Evolutionary conservation across 2,113 vertebrate genomes (phyloP), one percentile per base, ranked within the genome.

Genomic region (Noctilio leporinus): DNA sequence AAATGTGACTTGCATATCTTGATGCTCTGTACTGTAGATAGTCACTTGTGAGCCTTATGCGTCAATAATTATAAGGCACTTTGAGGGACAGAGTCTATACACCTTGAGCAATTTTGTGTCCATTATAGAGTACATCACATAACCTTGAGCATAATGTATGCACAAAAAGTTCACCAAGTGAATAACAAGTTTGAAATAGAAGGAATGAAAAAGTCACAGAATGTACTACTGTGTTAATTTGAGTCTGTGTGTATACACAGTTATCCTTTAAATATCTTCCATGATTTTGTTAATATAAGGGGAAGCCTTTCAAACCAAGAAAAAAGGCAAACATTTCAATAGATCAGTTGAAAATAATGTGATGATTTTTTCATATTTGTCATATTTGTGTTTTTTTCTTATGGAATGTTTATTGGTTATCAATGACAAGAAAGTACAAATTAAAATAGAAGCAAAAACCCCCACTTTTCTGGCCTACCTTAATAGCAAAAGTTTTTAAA

Each of bases 291-390:
- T 77, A 89, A 76, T 77, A 96, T 49, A 94, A 91, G 89, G 43
- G 53, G 91, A 93, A 96, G 19, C 7, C n/a, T 86, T 94, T 53
- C 35, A 70, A 96, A 90, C 67, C 55, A 72, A 83, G 28, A 89
- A 88, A 59, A 59, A 86, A 70, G 53, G 76, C 30, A 51, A 82
- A 84, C 15, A 80, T 17, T 78, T 19, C 33, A 94, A 73, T 28
- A 94, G 33, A 24, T 94, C n/a, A 90, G 70, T 85, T 94, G 51
- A 70, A 53, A 86, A 64, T 84, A 7, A 91, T 69, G 43, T 33
- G 67, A 88, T 77, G 14, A n/a, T 35, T 33, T 86, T 55, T 69
- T 20, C 43, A 45, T 84, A 33, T 73, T 89, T 81, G 38, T 88
- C 40, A 81, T 81, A 67, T 70, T 87, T 87, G 11, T 93, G 55